Conservation (phyloP, 1,140 invertebrate species). For the Proctacanthus coquilletti region DNA sequence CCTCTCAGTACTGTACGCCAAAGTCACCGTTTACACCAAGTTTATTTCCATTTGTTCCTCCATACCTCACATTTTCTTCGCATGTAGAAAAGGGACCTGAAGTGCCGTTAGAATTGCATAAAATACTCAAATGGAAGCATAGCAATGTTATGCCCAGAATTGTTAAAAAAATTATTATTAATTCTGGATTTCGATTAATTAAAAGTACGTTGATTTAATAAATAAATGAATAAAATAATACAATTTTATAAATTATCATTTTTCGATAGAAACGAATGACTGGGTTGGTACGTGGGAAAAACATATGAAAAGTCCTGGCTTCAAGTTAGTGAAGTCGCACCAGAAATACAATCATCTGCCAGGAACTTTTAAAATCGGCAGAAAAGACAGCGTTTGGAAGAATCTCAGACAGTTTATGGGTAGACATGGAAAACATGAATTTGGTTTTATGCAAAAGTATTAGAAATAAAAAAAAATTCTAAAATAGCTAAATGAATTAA, state of each 20-base stretch:
- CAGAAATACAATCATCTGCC: constrained; percentile 98
- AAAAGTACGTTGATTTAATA: constrained; percentile 51
- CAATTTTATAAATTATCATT: background rate
- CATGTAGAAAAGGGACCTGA: constrained; percentile 49
- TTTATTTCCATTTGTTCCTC: constrained; percentile 74
- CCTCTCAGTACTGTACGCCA: constrained; percentile 19
- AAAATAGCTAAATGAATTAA: background rate
- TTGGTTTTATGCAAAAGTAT: constrained; percentile 73
- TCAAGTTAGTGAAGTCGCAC: constrained; percentile 61
- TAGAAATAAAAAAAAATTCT: background rate
- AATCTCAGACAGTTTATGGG: constrained; percentile 63
- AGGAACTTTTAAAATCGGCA: constrained; percentile 90
- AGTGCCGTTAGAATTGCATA: constrained; percentile 50
- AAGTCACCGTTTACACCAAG: constrained; percentile 44
- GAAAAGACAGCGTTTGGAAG: constrained; percentile 89
- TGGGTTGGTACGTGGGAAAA: constrained; percentile 73
- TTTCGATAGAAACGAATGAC: constrained; percentile 40
- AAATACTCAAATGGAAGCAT: constrained; percentile 77
- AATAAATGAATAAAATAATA: too few relatives aligned
- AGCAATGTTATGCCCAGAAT: constrained; percentile 79
- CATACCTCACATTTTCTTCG: constrained; percentile 71
- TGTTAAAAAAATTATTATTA: constrained; percentile 66
- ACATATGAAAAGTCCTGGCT: constrained; percentile 64
- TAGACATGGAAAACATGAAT: constrained; percentile 63
- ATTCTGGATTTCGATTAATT: constrained; percentile 72